These are phyloP conservation scores for Phalacrocorax carbo DNA, from an alignment of 2,113 vertebrate genomes.

Conservation along the genomic window DNA sequence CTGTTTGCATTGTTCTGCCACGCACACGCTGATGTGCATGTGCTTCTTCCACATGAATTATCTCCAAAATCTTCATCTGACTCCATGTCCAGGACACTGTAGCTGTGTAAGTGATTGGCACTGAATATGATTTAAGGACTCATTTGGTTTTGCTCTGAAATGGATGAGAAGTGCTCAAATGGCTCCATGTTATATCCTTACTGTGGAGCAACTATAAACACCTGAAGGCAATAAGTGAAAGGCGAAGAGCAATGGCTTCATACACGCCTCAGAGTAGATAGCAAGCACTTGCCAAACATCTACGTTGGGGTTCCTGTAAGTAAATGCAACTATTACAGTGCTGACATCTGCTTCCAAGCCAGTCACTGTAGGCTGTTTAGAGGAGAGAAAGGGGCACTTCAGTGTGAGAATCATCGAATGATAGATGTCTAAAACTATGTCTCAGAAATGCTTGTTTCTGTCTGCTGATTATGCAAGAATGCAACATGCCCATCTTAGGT, in stretches of 20 bases:
- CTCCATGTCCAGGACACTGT: neutral
- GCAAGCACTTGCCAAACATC: neutral
- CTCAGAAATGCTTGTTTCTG: neutral
- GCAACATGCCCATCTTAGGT: neutral
- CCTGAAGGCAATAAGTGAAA: neutral
- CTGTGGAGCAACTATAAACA: neutral
- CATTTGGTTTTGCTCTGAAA: neutral
- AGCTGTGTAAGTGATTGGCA: neutral
- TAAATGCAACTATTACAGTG: neutral
- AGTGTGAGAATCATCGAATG: neutral
- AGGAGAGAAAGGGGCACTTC: neutral
- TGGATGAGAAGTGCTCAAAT: neutral
- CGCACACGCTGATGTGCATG: neutral
- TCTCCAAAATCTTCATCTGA: neutral
- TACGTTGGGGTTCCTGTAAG: fast-evolving
- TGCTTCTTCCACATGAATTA: neutral
- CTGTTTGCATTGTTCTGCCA: fast-evolving
- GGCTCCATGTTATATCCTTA: neutral
- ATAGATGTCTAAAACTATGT: neutral
- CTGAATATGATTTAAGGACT: neutral
- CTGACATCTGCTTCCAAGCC: neutral
- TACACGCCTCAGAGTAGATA: neutral
- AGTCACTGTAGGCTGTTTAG: neutral
- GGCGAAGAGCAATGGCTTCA: neutral
- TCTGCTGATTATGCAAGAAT: neutral